These are phyloP conservation scores for Cebidichthys violaceus DNA, from an alignment of 2,113 vertebrate species.

Conservation along the genomic window DNA sequence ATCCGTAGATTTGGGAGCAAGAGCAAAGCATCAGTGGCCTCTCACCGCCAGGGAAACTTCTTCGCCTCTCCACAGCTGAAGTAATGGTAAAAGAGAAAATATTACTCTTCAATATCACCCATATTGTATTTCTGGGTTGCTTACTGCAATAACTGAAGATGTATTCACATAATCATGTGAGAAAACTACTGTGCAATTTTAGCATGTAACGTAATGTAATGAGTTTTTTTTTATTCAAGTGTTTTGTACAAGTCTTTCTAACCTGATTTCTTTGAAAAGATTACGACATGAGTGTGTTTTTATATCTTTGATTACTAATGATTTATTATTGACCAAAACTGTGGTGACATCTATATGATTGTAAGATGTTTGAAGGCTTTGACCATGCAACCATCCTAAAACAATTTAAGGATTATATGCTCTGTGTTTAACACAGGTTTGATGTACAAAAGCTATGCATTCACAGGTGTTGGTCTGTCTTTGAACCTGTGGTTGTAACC, in stretches of 20 bases:
- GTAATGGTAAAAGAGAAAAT: constrained; percentile 69
- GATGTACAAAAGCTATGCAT: not conserved
- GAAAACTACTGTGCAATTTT: constrained; percentile 59
- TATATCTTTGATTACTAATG: constrained; percentile 47
- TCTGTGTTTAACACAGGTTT: constrained; percentile 15
- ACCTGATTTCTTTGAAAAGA: constrained; percentile 15
- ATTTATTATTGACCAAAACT: constrained; percentile 21
- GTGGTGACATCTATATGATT: constrained; percentile 5
- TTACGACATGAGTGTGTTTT: constrained; percentile 17
- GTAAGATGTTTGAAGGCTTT: constrained; percentile 26
- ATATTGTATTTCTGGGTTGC: constrained; percentile 14
- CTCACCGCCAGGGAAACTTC: constrained; percentile 86
- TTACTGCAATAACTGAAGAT: constrained; percentile 40
- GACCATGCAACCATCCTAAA: constrained; percentile 11
- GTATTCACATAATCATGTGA: constrained; percentile 47
- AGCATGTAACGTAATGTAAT: constrained; percentile 18
- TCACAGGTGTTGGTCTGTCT: constrained; percentile 5
- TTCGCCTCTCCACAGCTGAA: constrained; percentile 92
- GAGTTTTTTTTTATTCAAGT: constrained; percentile 17
- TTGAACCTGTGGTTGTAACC: constrained; percentile 69
- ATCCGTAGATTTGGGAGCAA: constrained; percentile 89
- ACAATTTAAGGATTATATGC: not conserved
- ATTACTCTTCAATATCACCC: too few relatives aligned
- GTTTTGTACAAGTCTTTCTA: constrained; percentile 26
- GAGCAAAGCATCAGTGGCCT: constrained; percentile 84